These are phyloP conservation scores for Orthosia gothica DNA, from an alignment of 2,888 invertebrate species.

Conservation along the genomic window DNA sequence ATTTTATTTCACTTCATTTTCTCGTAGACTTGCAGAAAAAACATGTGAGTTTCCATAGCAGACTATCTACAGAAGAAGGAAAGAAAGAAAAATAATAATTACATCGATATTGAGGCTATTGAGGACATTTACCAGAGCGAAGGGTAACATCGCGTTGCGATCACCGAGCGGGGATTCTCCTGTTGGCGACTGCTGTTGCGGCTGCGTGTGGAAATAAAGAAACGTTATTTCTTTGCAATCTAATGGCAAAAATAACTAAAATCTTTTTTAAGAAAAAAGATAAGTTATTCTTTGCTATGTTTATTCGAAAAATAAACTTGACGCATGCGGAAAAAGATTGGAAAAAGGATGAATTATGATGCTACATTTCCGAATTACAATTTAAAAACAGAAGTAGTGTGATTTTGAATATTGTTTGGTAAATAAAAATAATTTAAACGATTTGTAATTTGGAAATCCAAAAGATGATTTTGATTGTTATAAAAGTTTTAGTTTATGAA, in stretches of 20 bases:
- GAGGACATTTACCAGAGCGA: slow-evolving; percentile 91
- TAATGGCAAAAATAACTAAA: too few species aligned
- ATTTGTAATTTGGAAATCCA: slow-evolving; percentile 5
- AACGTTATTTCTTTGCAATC: slow-evolving; percentile 45
- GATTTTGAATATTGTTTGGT: too few species aligned
- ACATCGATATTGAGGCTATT: slow-evolving; percentile 91
- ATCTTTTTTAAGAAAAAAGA: background rate
- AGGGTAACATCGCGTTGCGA: slow-evolving; percentile 88
- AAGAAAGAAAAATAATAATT: slow-evolving; percentile 82
- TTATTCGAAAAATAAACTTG: background rate
- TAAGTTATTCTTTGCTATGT: background rate
- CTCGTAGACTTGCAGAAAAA: background rate
- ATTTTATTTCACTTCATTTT: background rate
- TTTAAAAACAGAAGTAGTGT: background rate
- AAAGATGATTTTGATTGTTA: background rate
- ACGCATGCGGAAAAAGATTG: background rate
- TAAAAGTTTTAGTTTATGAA: slow-evolving; percentile 3
- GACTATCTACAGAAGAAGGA: slow-evolving; percentile 62
- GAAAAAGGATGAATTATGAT: background rate
- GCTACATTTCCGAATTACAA: background rate
- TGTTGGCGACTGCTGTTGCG: slow-evolving; percentile 87
- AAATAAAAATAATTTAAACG: background rate
- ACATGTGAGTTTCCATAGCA: slow-evolving; percentile 74
- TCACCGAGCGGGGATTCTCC: slow-evolving; percentile 86
- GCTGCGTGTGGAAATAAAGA: slow-evolving; percentile 77